Base-by-base conservation (phyloP, 1,140 invertebrate genomes). In the Polypedilum pembai region DNA sequence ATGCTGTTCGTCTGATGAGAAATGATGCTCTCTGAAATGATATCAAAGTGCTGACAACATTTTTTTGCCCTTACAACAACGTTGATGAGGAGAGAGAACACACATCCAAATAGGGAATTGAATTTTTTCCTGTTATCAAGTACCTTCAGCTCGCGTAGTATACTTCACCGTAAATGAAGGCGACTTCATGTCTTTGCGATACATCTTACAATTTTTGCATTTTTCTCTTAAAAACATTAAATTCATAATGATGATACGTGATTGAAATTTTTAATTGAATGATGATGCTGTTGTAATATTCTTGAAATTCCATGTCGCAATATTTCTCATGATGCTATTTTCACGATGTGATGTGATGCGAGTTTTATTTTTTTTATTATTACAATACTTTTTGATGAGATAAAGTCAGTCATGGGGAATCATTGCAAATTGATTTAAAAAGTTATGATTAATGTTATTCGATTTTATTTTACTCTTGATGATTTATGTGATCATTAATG, bases 211-310 rank as follows among this genome's bases (percentile, higher is more conserved):
- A 56, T 56, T 56, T 56, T 56, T 56, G 45, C 45, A 56, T 56
- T 56, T 56, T 56, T 56, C 45, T 0, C 10, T 56, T 56, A 56
- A 56, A 56, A 56, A 56, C 12, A 12, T n/a, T 56, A n/a, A 56
- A 56, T 56, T 56, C 45, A 56, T 56, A 56, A 56, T 56, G 45
- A 56, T 56, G 45, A 56, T 56, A 56, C 45, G 45, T 56, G 45
- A 56, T 56, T 56, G 45, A 56, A 56, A 56, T 56, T 56, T 12
- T 56, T 56, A n/a, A 56, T 56, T 56, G 45, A 56, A 56, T 56
- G 45, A 56, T 56, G 45, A 56, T 56, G 45, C 45, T 33, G n/a
- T 45, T 15, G 41, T 45, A 45, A 45, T 45, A 56, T 56, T 56
- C 45, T 12, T 56, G 45, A 56, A 56, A 56, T 56, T 56, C 45